These are phyloP conservation scores for Lymantria dispar DNA, from an alignment of 2,888 invertebrate species.

Conservation along the genomic window DNA sequence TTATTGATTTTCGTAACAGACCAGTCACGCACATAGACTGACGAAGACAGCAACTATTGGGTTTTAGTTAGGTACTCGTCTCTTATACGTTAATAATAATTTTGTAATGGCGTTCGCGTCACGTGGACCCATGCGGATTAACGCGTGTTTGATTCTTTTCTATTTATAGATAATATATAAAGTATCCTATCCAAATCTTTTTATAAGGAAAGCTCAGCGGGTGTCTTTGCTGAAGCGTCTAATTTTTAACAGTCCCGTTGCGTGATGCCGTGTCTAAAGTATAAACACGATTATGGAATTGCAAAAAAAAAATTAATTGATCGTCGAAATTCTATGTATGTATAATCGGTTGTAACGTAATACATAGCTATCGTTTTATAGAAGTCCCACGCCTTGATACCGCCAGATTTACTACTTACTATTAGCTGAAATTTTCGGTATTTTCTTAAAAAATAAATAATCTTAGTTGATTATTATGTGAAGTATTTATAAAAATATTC, in stretches of 20 bases:
- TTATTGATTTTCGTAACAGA: constrained; percentile 56
- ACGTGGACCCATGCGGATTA: constrained; percentile 59
- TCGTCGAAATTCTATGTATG: constrained; percentile 15
- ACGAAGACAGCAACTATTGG: constrained; percentile 43
- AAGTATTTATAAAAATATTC: too few species aligned
- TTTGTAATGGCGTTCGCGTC: constrained; percentile 52
- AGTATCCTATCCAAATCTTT: constrained; percentile 54
- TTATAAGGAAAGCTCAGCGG: constrained; percentile 58
- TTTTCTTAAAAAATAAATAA: too few species aligned
- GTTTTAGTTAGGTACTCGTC: constrained; percentile 13
- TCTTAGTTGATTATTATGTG: too few species aligned
- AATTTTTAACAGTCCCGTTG: constrained; percentile 22
- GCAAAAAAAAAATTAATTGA: constrained; percentile 21
- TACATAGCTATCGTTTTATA: background rate
- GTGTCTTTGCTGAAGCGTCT: constrained; percentile 45
- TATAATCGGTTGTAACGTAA: constrained; percentile 16
- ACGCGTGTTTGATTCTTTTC: constrained; percentile 65
- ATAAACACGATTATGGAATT: constrained; percentile 18
- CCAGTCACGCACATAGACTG: constrained; percentile 47
- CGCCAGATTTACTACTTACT: too few species aligned
- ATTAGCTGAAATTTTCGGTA: too few species aligned
- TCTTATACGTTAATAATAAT: constrained; percentile 35
- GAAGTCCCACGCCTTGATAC: too few species aligned
- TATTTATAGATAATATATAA: constrained; percentile 58
- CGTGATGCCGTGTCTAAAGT: constrained; percentile 22